These are phyloP conservation scores for Arvicanthis niloticus DNA, from an alignment of 2,113 vertebrate genomes.

Conservation along the genomic window DNA sequence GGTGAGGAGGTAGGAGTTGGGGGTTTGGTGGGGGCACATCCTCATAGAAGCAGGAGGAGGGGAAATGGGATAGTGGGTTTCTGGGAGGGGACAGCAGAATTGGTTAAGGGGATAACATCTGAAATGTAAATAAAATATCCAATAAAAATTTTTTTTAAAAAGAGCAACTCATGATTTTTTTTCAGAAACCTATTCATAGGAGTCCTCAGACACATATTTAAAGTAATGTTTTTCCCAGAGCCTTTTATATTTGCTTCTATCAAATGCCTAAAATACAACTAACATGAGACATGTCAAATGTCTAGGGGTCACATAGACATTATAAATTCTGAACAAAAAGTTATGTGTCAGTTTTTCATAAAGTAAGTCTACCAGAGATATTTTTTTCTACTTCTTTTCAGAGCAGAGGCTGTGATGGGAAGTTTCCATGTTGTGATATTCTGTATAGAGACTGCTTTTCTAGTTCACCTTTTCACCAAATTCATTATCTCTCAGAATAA, in stretches of 20 bases:
- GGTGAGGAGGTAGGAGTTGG: too few species aligned
- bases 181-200: neutral
- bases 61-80: too few species aligned
- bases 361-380: neutral
- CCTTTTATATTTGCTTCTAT: neutral
- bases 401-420: neutral
- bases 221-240: neutral
- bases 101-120: too few species aligned
- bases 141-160: neutral
- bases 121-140: too few species aligned
- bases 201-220: neutral
- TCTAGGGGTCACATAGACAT: neutral
- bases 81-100: too few species aligned
- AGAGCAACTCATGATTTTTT: neutral
- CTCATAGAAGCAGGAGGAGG: too few species aligned
- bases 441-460: neutral
- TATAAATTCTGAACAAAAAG: neutral
- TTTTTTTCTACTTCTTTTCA: neutral
- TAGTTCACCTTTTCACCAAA: slow-evolving; percentile 9
- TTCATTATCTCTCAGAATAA: neutral
- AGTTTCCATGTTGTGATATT: neutral
- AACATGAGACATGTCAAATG: neutral
- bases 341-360: neutral
- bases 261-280: neutral
- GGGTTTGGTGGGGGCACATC: too few species aligned